Evolutionary conservation across 2,113 vertebrate genomes (phyloP).

Genomic region (Crotalus tigris): DNA sequence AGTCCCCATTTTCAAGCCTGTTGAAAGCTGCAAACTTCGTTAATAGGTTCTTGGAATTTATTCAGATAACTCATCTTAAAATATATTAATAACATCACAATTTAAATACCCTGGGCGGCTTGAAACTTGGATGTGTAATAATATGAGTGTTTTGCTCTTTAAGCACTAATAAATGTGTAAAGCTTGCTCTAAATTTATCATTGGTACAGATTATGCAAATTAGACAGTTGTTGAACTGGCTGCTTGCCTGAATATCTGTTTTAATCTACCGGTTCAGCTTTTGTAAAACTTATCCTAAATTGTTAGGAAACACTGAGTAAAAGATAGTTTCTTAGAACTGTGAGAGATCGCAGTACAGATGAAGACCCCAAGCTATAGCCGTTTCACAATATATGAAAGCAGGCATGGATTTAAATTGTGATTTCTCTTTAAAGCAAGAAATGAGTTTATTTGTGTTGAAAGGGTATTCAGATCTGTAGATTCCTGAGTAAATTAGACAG

Average conservation of each 20-base stretch:
- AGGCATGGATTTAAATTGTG: neutral
- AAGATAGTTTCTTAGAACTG: neutral
- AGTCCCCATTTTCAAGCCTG: neutral
- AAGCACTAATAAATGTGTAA: neutral
- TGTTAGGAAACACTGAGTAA: neutral
- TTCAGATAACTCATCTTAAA: slow-evolving; percentile 1
- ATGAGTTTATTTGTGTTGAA: neutral
- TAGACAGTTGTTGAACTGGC: neutral
- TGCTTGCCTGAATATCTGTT: neutral
- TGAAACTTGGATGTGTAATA: neutral
- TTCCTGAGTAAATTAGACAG: neutral
- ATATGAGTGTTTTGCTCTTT: neutral
- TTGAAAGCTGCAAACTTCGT: neutral
- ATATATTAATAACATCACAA: neutral
- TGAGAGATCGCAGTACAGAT: neutral
- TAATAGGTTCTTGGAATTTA: neutral
- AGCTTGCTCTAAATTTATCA: slow-evolving; percentile 6
- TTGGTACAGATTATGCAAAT: neutral
- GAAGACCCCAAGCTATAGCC: neutral
- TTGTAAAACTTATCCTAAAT: neutral
- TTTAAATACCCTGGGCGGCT: neutral
- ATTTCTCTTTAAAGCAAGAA: neutral
- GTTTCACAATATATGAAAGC: neutral
- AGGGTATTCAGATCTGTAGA: neutral
- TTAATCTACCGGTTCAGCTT: neutral